phyloP scores from a whole-genome alignment of 2,888 invertebrate genomes.

The Teinopalpus imperialis region DNA sequence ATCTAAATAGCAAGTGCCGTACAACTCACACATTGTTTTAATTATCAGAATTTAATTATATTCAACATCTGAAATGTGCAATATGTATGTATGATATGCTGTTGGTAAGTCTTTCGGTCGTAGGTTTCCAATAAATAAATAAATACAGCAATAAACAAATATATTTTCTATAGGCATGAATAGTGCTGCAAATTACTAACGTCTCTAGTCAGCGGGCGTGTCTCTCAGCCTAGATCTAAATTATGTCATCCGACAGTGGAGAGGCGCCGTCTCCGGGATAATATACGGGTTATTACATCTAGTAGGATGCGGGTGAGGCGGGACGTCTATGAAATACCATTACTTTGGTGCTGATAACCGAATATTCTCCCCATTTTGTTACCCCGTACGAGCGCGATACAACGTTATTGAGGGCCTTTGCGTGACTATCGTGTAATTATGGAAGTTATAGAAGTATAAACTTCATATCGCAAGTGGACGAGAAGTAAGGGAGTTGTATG shows the following conservation, averaged over 20 bases:
- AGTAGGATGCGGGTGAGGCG: constrained; percentile 31
- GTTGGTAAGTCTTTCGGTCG: too few species aligned
- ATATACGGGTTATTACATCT: constrained; percentile 36
- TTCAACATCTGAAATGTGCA: too few species aligned
- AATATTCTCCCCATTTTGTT: not conserved
- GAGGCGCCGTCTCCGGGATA: constrained; percentile 34
- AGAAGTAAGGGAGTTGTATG: too few species aligned
- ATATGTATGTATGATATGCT: too few species aligned
- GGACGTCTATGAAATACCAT: constrained; percentile 1
- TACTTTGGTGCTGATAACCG: constrained; percentile 1
- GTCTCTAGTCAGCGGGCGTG: constrained; percentile 28
- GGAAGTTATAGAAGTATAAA: too few species aligned
- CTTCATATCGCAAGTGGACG: too few species aligned
- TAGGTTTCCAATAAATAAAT: too few species aligned
- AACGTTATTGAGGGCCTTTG: not conserved
- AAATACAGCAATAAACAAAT: too few species aligned
- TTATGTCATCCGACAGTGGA: constrained; percentile 34
- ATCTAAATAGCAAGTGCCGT: too few species aligned
- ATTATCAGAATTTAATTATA: too few species aligned
- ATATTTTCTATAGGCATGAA: too few species aligned
- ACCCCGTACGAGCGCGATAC: not conserved
- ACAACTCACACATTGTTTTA: too few species aligned
- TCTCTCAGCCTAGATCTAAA: constrained; percentile 32
- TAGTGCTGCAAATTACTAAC: not conserved
- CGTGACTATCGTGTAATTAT: not conserved